Conservation (phyloP, 2,888 invertebrate species). For the Steinernema carpocapsae region DNA sequence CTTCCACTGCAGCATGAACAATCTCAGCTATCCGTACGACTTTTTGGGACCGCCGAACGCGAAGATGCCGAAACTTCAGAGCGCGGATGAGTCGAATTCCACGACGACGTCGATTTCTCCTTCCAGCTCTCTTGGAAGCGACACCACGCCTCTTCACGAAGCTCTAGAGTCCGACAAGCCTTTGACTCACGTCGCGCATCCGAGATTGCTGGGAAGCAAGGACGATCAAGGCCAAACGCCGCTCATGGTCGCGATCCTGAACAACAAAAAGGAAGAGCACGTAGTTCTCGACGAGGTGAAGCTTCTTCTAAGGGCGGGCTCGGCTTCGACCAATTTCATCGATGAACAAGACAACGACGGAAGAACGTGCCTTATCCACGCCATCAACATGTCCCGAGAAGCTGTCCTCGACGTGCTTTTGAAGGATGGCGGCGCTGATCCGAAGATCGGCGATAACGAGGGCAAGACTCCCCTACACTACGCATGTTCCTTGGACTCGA, state of each 20-base stretch:
- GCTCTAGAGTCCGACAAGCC: neutral
- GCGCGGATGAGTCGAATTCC: neutral
- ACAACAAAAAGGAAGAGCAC: neutral
- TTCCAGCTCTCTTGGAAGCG: neutral
- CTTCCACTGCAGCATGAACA: neutral
- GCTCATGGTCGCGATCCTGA: conserved; percentile 11
- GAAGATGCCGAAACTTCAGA: neutral
- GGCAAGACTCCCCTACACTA: neutral
- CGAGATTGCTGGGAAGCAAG: neutral
- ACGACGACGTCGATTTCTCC: conserved; percentile 3
- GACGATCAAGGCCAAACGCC: neutral
- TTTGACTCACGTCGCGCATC: neutral
- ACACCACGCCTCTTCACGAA: neutral
- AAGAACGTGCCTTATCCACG: conserved; percentile 2
- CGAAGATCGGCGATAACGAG: neutral
- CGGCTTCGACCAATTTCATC: neutral
- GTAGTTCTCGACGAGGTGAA: neutral
- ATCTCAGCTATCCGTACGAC: too few relatives aligned
- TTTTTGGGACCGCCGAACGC: neutral
- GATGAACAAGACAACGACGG: conserved; percentile 9
- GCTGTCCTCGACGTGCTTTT: neutral
- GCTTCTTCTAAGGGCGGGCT: neutral
- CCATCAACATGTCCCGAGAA: neutral
- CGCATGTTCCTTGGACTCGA: neutral
- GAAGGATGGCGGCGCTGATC: neutral